phyloP scores from a whole-genome alignment of 2,113 vertebrate species.

The Plecotus auritus region DNA sequence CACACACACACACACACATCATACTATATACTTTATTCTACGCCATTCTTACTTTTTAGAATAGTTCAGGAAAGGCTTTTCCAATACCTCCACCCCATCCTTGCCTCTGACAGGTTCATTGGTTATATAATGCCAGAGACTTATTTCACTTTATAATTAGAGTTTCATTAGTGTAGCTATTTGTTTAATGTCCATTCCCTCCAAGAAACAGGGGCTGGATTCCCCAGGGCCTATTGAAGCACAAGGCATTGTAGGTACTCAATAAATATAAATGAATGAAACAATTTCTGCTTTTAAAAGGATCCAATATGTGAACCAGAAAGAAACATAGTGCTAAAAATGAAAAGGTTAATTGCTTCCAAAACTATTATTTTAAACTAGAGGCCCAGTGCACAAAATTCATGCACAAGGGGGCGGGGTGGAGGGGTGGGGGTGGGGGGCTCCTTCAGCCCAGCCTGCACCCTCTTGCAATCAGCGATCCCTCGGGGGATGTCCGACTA shows the following conservation, averaged over 20 bases:
- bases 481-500: no score
- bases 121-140: neutral
- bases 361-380: neutral
- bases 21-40: neutral
- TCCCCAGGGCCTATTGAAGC: neutral
- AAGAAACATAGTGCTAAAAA: neutral
- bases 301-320: neutral
- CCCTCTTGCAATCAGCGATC: no score
- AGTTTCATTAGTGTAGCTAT: neutral
- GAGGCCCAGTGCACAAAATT: no score
- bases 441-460: no score
- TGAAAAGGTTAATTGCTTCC: neutral
- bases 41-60: neutral
- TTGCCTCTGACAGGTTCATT: neutral
- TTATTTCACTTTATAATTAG: neutral
- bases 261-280: neutral
- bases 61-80: neutral
- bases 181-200: neutral
- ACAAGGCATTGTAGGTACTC: neutral
- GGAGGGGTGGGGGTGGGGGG: no score
- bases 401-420: no score
- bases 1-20: neutral
- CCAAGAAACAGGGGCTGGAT: neutral
- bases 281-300: neutral
- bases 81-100: fast-evolving